phyloP scores from a whole-genome alignment of 2,888 invertebrate species.

The Isotomurus palustris region DNA sequence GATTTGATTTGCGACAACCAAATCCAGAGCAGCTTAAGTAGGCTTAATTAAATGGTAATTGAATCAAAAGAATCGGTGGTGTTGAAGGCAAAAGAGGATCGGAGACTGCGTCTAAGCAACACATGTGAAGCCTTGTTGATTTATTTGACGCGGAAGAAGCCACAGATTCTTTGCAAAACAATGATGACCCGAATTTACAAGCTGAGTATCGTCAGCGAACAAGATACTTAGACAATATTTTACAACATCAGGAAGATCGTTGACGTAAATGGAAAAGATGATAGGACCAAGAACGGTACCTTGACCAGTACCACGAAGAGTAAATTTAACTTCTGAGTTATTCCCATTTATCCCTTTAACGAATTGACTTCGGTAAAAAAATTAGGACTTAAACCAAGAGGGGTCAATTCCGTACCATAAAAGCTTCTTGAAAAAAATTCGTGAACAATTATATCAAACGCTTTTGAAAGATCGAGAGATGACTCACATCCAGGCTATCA shows the following conservation, averaged over 20 bases:
- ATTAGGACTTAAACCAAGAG: neutral
- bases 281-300: neutral
- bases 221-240: conserved; percentile 4
- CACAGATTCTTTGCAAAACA: too few relatives aligned
- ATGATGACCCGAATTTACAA: too few relatives aligned
- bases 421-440: conserved; percentile 14
- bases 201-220: conserved; percentile 20
- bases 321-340: conserved; percentile 2
- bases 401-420: conserved; percentile 18
- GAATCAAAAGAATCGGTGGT: too few relatives aligned
- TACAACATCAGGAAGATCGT: conserved; percentile 12
- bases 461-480: conserved; percentile 21
- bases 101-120: too few relatives aligned
- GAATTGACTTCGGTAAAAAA: neutral
- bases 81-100: too few relatives aligned
- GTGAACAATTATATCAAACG: conserved; percentile 11
- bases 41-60: too few relatives aligned
- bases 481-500: conserved; percentile 9
- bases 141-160: too few relatives aligned
- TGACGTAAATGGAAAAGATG: conserved; percentile 10
- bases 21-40: too few relatives aligned
- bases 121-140: too few relatives aligned
- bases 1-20: too few relatives aligned
- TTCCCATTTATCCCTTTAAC: neutral
- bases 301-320: conserved; percentile 8